phyloP scores from a whole-genome alignment of 2,113 vertebrate genomes.

The Anarrhichthys ocellatus region DNA sequence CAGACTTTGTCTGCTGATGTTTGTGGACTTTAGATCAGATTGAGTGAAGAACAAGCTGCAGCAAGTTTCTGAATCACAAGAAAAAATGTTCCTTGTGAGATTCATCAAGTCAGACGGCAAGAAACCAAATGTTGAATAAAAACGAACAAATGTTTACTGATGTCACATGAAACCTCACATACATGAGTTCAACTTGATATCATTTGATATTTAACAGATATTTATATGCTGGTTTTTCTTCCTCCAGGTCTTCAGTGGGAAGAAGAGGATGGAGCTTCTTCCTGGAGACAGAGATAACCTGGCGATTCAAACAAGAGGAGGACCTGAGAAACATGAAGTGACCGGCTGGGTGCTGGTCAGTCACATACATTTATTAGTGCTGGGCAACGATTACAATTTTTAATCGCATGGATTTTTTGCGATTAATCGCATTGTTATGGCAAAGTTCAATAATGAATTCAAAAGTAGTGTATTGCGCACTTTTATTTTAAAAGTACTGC shows the following conservation, averaged over 20 bases:
- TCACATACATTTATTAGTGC: not conserved
- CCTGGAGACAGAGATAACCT: conserved; percentile 93
- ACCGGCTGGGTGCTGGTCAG: conserved; percentile 95
- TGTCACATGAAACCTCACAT: too few relatives aligned
- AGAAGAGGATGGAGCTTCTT: conserved; percentile 87
- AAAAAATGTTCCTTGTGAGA: not conserved
- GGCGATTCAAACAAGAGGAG: conserved; percentile 93
- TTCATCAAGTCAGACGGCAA: not conserved
- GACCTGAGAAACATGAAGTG: conserved; percentile 95
- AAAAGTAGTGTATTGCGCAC: too few relatives aligned
- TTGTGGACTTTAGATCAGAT: not conserved
- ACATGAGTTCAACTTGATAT: too few relatives aligned
- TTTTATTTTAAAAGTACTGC: too few relatives aligned
- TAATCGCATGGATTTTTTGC: too few relatives aligned
- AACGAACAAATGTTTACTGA: not conserved
- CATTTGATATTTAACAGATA: too few relatives aligned
- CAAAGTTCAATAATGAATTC: too few relatives aligned
- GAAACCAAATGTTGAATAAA: not conserved
- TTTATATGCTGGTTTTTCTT: not conserved
- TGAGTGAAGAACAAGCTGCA: not conserved
- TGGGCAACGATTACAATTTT: too few relatives aligned
- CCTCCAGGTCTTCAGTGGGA: conserved; percentile 64
- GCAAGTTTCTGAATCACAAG: not conserved
- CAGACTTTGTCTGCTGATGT: not conserved
- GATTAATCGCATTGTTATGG: too few relatives aligned